phyloP scores from a whole-genome alignment of 37 sponge, comb jelly and placozoan genomes.

The Bolinopsis microptera region DNA sequence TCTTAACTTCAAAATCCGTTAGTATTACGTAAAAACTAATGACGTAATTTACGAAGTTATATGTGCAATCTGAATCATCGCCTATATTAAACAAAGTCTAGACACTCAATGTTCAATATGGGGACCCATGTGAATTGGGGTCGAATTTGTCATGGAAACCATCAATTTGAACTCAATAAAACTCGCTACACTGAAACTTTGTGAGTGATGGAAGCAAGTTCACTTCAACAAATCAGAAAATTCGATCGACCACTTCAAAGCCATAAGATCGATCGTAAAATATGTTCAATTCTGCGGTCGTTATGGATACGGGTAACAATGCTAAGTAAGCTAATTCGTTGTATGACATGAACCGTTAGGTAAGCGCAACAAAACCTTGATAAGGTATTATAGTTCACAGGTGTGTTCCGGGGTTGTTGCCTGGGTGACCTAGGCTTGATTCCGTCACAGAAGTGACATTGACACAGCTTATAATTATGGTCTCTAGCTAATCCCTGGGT shows the following conservation, averaged over 20 bases:
- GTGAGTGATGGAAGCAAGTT: not conserved
- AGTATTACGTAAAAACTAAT: no score
- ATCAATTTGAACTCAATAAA: no score
- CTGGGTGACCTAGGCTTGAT: not conserved
- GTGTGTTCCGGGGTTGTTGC: not conserved
- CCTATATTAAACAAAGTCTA: no score
- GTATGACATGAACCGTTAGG: not conserved
- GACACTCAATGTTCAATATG: no score
- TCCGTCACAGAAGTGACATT: not conserved
- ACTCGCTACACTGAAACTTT: no score
- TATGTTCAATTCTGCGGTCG: not conserved
- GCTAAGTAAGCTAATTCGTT: slow-evolving; percentile 49
- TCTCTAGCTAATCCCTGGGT: no score
- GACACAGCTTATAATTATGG: not conserved
- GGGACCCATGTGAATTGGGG: no score
- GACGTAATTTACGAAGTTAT: no score
- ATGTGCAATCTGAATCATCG: no score
- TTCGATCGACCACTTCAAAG: not conserved
- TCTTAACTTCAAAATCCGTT: no score
- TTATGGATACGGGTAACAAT: slow-evolving; percentile 9
- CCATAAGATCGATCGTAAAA: not conserved
- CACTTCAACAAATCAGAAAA: not conserved
- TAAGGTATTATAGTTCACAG: not conserved
- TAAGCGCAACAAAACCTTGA: not conserved
- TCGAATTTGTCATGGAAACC: no score